Conservation (phyloP, 2,888 invertebrate genomes). For the Melipona beecheii region DNA sequence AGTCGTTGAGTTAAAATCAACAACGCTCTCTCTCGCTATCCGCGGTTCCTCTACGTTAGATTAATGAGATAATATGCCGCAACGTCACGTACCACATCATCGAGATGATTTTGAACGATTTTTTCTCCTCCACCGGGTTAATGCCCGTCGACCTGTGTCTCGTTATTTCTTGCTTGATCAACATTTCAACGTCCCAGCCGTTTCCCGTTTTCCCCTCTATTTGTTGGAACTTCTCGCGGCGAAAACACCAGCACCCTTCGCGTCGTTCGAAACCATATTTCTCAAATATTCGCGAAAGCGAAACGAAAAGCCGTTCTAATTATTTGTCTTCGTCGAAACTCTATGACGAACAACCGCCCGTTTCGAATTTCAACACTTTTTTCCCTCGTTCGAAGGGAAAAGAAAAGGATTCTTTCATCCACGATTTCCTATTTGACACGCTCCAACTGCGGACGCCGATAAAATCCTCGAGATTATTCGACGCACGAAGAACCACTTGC, state of each 20-base stretch:
- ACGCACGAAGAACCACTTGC: constrained; percentile 54
- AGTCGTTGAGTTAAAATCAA: constrained; percentile 15
- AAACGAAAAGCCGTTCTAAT: not conserved
- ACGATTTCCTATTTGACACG: constrained; percentile 9
- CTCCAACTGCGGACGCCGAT: not conserved
- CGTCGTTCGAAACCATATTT: not conserved
- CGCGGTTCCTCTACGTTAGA: not conserved
- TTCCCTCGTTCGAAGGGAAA: not conserved
- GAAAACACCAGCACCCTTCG: not conserved
- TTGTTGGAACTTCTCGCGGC: not conserved
- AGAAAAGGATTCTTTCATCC: not conserved
- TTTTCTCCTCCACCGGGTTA: constrained; percentile 33
- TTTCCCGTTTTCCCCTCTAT: not conserved
- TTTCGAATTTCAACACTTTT: not conserved
- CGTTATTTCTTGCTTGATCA: constrained; percentile 12
- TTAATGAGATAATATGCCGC: constrained; percentile 42
- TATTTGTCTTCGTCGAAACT: not conserved
- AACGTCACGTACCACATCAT: constrained; percentile 69
- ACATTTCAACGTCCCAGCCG: constrained; percentile 19
- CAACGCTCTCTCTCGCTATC: not conserved
- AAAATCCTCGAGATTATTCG: constrained; percentile 28
- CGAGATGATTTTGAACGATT: constrained; percentile 43
- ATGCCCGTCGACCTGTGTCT: constrained; percentile 38
- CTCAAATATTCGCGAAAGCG: not conserved
- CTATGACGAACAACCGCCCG: not conserved